These are phyloP conservation scores for Schizopygopsis pylzovi DNA, from an alignment of 2,797 vertebrate species.

Conservation along the genomic window DNA sequence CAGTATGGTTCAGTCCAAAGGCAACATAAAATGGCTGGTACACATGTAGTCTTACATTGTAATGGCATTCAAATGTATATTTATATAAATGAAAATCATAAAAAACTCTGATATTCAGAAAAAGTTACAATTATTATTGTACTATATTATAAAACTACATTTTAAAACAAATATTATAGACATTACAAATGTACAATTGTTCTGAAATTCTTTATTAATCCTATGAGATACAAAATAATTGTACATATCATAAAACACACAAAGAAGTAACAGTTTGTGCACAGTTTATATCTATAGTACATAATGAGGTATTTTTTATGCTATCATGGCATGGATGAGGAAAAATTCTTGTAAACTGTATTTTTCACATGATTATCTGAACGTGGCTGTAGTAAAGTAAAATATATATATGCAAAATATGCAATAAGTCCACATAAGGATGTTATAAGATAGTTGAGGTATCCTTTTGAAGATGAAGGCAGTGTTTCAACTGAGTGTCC, in stretches of 20 bases:
- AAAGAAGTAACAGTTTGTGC: conserved; percentile 1
- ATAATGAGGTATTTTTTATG: conserved; percentile 37
- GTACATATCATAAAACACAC: not conserved
- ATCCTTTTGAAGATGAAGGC: conserved; percentile 52
- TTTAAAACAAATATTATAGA: not conserved
- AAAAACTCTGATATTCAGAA: not conserved
- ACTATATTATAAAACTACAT: conserved; percentile 14
- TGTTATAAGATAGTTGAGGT: conserved; percentile 28
- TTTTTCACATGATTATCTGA: conserved; percentile 1
- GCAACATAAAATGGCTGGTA: conserved; percentile 30
- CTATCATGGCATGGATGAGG: conserved; percentile 17
- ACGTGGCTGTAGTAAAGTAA: not conserved
- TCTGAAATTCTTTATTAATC: not conserved
- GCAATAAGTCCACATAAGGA: not conserved
- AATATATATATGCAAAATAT: not conserved
- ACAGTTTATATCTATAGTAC: not conserved
- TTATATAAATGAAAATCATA: not conserved
- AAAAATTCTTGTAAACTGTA: not conserved
- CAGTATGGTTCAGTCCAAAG: not conserved
- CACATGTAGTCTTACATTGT: not conserved
- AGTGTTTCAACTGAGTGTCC: conserved; percentile 11
- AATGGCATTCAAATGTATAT: conserved; percentile 6
- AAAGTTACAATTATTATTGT: not conserved
- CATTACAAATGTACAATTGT: not conserved
- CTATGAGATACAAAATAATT: not conserved